phyloP scores from a whole-genome alignment of 2,888 invertebrate species.

The Plebejus anna region DNA sequence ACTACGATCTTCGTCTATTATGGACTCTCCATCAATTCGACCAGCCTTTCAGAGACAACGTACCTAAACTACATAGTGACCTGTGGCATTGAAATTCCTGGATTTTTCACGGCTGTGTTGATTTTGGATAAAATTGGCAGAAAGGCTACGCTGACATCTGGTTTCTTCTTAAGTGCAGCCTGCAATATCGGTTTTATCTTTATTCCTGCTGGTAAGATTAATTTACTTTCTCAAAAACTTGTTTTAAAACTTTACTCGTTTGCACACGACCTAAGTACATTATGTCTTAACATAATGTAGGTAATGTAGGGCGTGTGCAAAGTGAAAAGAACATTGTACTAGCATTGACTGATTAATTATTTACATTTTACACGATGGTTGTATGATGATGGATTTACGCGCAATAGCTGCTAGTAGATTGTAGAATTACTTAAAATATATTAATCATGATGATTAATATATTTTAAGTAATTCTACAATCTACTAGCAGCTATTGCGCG shows the following conservation, averaged over 20 bases:
- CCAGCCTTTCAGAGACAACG: conserved; percentile 82
- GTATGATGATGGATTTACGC: too few species aligned
- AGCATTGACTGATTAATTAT: background rate
- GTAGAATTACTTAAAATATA: too few species aligned
- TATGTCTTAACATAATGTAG: background rate
- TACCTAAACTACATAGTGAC: conserved; percentile 83
- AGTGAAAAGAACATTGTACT: background rate
- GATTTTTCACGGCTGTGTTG: conserved; percentile 77
- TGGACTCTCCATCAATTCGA: conserved; percentile 85
- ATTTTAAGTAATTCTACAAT: too few species aligned
- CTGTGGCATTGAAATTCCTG: conserved; percentile 82
- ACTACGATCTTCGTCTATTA: conserved; percentile 86
- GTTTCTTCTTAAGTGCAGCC: conserved; percentile 37
- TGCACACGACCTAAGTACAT: too few species aligned
- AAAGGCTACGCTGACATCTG: conserved; percentile 48
- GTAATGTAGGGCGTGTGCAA: background rate
- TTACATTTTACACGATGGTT: too few species aligned
- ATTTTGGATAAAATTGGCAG: conserved; percentile 70
- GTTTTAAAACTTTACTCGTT: background rate
- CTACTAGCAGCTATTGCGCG: too few species aligned
- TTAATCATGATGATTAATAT: too few species aligned
- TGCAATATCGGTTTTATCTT: conserved; percentile 40
- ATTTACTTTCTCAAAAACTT: background rate
- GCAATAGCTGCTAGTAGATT: too few species aligned
- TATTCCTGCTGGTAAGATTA: conserved; percentile 42